Percentiles rank a stretch among this genome's conserved stretches.
phyloP scores from a whole-genome alignment of 2,113 vertebrate species.

The Eudyptes chrysolophus region DNA sequence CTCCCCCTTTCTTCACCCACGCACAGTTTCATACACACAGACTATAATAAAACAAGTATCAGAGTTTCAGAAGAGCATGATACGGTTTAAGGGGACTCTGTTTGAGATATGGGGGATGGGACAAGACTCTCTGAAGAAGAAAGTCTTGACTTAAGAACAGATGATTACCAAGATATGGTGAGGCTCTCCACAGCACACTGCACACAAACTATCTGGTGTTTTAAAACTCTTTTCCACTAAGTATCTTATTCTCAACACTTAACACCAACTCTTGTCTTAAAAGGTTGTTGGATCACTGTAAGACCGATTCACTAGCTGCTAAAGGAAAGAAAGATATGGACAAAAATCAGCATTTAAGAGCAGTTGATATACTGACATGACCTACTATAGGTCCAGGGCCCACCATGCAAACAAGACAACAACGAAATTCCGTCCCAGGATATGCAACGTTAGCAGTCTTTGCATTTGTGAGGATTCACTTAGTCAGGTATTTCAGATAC shows the following conservation, averaged over 20 bases:
- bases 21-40: background rate
- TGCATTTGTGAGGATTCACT: background rate
- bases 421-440: background rate
- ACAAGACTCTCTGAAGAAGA: background rate
- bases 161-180: background rate
- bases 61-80: background rate
- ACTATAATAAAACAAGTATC: background rate
- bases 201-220: background rate
- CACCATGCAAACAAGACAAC: background rate
- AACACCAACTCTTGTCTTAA: background rate
- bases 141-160: background rate
- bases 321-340: background rate
- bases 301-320: background rate
- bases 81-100: background rate
- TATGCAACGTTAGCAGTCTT: background rate
- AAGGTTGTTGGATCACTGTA: background rate
- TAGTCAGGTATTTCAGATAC: background rate
- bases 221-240: background rate
- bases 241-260: background rate
- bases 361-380: rapidly evolving
- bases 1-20: background rate
- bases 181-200: background rate
- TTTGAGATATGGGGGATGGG: background rate
- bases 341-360: background rate
- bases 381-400: background rate